These are phyloP conservation scores for Lasioglossum morio DNA, from an alignment of 2,888 invertebrate genomes.

Conservation along the genomic window DNA sequence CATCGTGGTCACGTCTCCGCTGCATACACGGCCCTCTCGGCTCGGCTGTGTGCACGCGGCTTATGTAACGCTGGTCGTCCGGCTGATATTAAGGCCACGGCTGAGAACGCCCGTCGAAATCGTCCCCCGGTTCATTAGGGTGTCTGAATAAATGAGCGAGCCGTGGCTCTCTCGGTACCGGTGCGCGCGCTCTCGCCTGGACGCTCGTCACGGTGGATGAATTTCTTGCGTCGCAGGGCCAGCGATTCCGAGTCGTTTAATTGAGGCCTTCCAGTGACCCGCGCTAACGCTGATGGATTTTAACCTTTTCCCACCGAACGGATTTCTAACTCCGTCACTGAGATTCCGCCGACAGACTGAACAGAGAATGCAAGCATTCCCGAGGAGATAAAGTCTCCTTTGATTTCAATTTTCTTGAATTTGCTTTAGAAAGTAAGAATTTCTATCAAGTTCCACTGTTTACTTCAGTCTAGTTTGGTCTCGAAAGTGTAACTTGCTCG, in stretches of 20 bases:
- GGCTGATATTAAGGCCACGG: slow-evolving; percentile 69
- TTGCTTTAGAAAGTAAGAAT: background rate
- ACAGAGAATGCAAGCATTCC: background rate
- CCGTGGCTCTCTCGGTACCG: slow-evolving; percentile 29
- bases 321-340: background rate
- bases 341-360: background rate
- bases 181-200: slow-evolving; percentile 7
- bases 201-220: slow-evolving; percentile 49
- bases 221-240: slow-evolving; percentile 51
- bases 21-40: slow-evolving; percentile 12
- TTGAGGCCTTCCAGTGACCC: slow-evolving; percentile 52
- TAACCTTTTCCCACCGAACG: slow-evolving; percentile 46
- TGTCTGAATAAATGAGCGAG: slow-evolving; percentile 61
- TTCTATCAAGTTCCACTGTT: background rate
- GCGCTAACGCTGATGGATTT: slow-evolving; percentile 51
- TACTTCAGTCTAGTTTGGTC: background rate
- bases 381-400: background rate
- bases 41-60: slow-evolving; percentile 30
- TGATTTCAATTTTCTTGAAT: background rate
- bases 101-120: slow-evolving; percentile 69
- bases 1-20: slow-evolving; percentile 77
- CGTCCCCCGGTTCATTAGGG: slow-evolving; percentile 66
- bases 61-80: slow-evolving; percentile 64
- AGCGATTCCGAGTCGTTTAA: slow-evolving; percentile 55
- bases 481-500: background rate